These are phyloP conservation scores for Cerastis rubricosa DNA, from an alignment of 2,888 invertebrate species.

Conservation along the genomic window DNA sequence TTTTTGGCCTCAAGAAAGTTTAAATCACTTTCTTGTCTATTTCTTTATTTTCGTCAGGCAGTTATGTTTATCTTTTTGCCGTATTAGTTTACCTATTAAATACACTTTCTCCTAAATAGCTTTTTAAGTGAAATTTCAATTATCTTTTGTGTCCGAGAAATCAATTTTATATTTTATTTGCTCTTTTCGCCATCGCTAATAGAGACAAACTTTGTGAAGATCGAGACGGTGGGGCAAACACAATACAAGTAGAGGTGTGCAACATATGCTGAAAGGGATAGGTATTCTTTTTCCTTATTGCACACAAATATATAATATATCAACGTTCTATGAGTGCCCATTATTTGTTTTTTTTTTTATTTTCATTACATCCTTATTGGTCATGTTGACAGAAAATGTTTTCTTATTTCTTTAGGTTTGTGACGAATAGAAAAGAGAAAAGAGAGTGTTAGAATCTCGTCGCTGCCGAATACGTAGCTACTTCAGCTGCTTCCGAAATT, in stretches of 20 bases:
- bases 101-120: conserved; percentile 58
- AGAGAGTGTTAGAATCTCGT: neutral
- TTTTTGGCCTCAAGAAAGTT: conserved; percentile 56
- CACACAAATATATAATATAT: too few relatives aligned
- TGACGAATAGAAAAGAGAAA: neutral
- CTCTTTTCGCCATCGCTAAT: neutral
- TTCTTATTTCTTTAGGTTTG: neutral
- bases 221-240: neutral
- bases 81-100: conserved; percentile 46
- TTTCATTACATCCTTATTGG: too few relatives aligned
- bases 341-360: too few relatives aligned
- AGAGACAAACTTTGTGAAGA: neutral
- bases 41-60: conserved; percentile 31
- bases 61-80: conserved; percentile 47
- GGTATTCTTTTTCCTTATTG: neutral
- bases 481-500: neutral
- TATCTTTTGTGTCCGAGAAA: conserved; percentile 13
- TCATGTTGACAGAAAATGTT: too few relatives aligned
- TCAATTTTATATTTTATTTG: neutral
- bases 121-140: conserved; percentile 44
- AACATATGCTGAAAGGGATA: neutral
- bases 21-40: conserved; percentile 57
- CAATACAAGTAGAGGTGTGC: too few relatives aligned
- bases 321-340: neutral
- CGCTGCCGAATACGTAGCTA: neutral